These are phyloP conservation scores for Galeopterus variegatus DNA, from an alignment of 2,113 vertebrate genomes.

Conservation along the genomic window DNA sequence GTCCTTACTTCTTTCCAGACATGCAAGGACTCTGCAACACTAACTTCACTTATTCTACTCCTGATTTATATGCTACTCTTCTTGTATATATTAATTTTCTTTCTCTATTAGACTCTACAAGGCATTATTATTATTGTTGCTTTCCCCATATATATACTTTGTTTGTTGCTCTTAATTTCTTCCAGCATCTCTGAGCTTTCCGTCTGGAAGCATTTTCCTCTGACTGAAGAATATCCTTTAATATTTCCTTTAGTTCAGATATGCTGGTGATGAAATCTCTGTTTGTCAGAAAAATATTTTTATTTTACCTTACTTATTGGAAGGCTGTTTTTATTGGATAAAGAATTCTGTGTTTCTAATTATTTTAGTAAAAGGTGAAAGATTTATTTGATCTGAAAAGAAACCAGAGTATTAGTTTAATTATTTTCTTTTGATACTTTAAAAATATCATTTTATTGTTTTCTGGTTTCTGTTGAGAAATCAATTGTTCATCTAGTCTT, in stretches of 20 bases:
- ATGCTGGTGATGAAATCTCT: not conserved
- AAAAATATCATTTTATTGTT: not conserved
- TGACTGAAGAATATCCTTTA: not conserved
- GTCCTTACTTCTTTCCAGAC: not conserved
- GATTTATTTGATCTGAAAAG: too few relatives aligned
- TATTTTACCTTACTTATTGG: not conserved
- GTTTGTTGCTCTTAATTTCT: not conserved
- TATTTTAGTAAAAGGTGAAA: too few relatives aligned
- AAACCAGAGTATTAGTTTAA: too few relatives aligned
- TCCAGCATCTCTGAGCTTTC: not conserved
- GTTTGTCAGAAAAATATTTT: not conserved
- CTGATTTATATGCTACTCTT: not conserved
- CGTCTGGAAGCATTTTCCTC: not conserved
- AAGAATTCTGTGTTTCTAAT: too few relatives aligned
- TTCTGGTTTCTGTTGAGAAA: not conserved
- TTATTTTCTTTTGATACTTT: too few relatives aligned
- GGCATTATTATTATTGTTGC: not conserved
- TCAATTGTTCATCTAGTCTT: not conserved
- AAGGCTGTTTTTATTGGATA: not conserved
- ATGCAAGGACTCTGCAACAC: not conserved
- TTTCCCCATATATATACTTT: not conserved
- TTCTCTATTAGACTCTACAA: not conserved
- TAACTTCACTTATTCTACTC: not conserved
- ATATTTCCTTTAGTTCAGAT: not conserved
- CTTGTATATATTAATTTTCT: slow-evolving; percentile 14